Evolutionary conservation across 1,140 invertebrate genomes (phyloP).

Genomic region (Atta texana): DNA sequence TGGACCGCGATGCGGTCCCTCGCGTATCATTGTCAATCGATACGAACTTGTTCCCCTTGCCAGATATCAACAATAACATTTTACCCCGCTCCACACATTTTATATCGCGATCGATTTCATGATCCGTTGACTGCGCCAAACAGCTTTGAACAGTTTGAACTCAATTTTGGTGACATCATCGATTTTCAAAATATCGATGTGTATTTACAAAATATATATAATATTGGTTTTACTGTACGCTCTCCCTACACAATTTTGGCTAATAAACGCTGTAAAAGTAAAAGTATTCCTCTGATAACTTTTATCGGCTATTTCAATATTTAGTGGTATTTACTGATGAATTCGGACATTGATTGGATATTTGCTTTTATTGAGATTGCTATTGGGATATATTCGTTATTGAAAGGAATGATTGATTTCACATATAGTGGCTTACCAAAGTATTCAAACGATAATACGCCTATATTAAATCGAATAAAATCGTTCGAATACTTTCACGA

Average conservation of each 20-base stretch:
- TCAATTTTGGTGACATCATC: slow-evolving; percentile 52
- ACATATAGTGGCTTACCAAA: slow-evolving; percentile 47
- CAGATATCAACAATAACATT: slow-evolving; percentile 74
- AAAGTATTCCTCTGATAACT: slow-evolving; percentile 52
- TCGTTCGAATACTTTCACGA: slow-evolving; percentile 32
- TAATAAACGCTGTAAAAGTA: slow-evolving; percentile 55
- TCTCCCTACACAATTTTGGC: slow-evolving; percentile 1
- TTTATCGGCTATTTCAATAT: slow-evolving; percentile 56
- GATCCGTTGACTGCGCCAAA: slow-evolving; percentile 28
- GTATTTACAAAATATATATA: slow-evolving; percentile 25
- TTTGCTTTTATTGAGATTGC: slow-evolving; percentile 60
- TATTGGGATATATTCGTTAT: slow-evolving; percentile 47
- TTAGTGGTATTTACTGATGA: slow-evolving; percentile 41
- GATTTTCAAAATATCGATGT: slow-evolving; percentile 21
- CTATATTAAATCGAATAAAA: slow-evolving; percentile 49
- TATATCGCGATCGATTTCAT: slow-evolving; percentile 69
- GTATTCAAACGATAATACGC: slow-evolving; percentile 41
- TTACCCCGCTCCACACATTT: slow-evolving; percentile 65
- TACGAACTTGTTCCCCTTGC: slow-evolving; percentile 55
- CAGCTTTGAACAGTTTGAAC: slow-evolving; percentile 15
- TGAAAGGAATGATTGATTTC: slow-evolving; percentile 61
- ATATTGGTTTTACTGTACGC: slow-evolving; percentile 30
- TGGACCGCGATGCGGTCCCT: slow-evolving; percentile 68
- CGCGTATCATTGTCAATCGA: slow-evolving; percentile 72
- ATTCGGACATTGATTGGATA: slow-evolving; percentile 56